Evolutionary conservation across 2,888 invertebrate species (phyloP).

Genomic region (Andrena trimmerana): DNA sequence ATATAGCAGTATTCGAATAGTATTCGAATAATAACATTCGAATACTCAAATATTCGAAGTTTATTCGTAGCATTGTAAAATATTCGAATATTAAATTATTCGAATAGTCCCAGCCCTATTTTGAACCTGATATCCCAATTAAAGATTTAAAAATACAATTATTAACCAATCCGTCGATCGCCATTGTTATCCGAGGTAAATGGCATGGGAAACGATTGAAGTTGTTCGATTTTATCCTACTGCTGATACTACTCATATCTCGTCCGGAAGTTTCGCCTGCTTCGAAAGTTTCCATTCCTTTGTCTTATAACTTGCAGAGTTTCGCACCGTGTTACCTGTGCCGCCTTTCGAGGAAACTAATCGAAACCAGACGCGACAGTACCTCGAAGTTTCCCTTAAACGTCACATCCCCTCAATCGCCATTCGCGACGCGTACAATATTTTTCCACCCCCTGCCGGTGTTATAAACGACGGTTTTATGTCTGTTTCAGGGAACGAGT

Average conservation of each 20-base stretch:
- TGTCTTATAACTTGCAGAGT: not conserved
- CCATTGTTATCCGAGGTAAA: not conserved
- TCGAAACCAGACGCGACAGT: conserved; percentile 26
- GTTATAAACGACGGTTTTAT: not conserved
- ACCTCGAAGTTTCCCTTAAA: conserved; percentile 1
- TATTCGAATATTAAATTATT: too few relatives aligned
- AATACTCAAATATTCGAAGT: too few relatives aligned
- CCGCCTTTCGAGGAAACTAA: conserved; percentile 19
- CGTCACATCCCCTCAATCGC: not conserved
- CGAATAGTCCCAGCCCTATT: too few relatives aligned
- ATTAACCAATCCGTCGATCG: too few relatives aligned
- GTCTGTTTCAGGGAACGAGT: not conserved
- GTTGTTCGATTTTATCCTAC: conserved; percentile 5
- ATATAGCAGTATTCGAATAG: too few relatives aligned
- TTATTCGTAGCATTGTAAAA: too few relatives aligned
- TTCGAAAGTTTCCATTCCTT: conserved; percentile 22
- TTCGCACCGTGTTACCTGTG: not conserved
- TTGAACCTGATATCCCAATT: too few relatives aligned
- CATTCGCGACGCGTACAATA: not conserved
- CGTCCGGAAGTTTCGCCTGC: conserved; percentile 1
- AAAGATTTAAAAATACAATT: too few relatives aligned
- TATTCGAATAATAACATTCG: too few relatives aligned
- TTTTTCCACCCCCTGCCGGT: not conserved
- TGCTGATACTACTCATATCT: not conserved
- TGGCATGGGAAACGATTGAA: not conserved